Evolutionary conservation across 2,888 invertebrate genomes (phyloP).

Genomic region (Cremastinae sp.): DNA sequence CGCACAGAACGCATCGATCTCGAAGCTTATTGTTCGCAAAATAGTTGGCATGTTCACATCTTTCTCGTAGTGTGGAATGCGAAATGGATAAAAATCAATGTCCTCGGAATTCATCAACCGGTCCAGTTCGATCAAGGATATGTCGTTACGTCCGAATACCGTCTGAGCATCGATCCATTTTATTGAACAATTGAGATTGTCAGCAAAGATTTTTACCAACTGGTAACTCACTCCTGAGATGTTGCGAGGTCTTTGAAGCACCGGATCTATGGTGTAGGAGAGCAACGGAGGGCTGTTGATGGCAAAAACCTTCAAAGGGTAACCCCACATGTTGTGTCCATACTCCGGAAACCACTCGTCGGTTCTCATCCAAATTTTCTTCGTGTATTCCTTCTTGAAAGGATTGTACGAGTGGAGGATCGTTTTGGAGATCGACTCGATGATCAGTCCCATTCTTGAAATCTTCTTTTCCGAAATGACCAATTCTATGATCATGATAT

Average conservation of each 20-base stretch:
- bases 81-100: too few relatives aligned
- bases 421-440: neutral
- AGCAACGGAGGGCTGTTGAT: slow-evolving; percentile 25
- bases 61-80: too few relatives aligned
- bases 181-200: slow-evolving; percentile 3
- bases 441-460: neutral
- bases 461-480: neutral
- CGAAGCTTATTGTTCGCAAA: too few relatives aligned
- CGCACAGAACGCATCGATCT: too few relatives aligned
- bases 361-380: slow-evolving; percentile 22
- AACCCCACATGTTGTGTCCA: slow-evolving; percentile 60
- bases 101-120: too few relatives aligned
- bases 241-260: neutral
- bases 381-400: slow-evolving; percentile 49
- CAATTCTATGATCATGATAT: slow-evolving; percentile 60
- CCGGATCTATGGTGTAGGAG: neutral
- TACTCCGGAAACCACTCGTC: slow-evolving; percentile 61
- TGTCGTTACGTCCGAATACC: neutral
- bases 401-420: slow-evolving; percentile 63
- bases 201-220: neutral
- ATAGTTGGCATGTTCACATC: too few relatives aligned
- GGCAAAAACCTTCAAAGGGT: slow-evolving; percentile 50
- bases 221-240: neutral
- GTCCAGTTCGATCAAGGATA: too few relatives aligned
- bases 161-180: neutral